phyloP scores from a whole-genome alignment of 2,888 invertebrate genomes.

The Epistrophella euchroma region DNA sequence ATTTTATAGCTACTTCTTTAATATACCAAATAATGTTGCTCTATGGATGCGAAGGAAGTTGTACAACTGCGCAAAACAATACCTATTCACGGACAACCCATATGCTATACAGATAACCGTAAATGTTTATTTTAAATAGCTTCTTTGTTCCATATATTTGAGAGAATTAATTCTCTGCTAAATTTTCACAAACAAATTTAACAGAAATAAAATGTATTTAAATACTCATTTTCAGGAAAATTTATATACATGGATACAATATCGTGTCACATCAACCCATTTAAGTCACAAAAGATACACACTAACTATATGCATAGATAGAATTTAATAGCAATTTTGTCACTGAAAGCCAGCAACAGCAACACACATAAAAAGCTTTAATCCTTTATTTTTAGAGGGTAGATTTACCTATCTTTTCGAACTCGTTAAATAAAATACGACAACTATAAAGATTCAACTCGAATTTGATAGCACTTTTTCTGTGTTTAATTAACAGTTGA shows the following conservation, averaged over 20 bases:
- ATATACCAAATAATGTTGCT: too few species aligned
- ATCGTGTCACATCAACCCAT: constrained; percentile 3
- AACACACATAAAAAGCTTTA: constrained; percentile 7
- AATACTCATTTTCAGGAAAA: not conserved
- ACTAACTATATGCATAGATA: not conserved
- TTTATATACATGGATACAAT: not conserved
- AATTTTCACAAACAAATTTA: not conserved
- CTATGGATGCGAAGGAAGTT: too few species aligned
- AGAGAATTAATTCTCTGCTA: too few species aligned
- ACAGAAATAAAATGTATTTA: not conserved
- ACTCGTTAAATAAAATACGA: constrained; percentile 22
- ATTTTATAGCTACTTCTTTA: too few species aligned
- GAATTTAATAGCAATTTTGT: constrained; percentile 14
- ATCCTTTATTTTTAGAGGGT: constrained; percentile 5
- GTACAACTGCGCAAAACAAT: too few species aligned
- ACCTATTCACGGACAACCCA: too few species aligned
- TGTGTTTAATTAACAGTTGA: constrained; percentile 61
- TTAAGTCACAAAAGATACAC: constrained; percentile 14
- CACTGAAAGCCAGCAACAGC: constrained; percentile 6
- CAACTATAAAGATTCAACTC: constrained; percentile 25
- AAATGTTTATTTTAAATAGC: too few species aligned
- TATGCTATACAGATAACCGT: too few species aligned
- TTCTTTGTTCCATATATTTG: too few species aligned
- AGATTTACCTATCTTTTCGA: constrained; percentile 11
- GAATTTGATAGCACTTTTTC: constrained; percentile 60